Evolutionary conservation across 2,888 invertebrate genomes (phyloP).

Genomic region (Vandiemenella viatica): DNA sequence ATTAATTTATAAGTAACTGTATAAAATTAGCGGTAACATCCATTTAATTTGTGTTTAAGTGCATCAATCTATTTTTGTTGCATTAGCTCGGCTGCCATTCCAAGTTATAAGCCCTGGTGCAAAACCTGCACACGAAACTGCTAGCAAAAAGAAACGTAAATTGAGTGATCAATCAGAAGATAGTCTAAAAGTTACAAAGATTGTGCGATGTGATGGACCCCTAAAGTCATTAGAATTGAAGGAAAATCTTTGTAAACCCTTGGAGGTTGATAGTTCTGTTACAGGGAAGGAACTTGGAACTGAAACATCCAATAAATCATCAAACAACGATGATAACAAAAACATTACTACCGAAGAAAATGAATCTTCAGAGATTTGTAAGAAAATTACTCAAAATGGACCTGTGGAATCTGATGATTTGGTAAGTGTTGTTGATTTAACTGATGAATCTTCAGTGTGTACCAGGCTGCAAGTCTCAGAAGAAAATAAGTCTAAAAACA

Average conservation of each 20-base stretch:
- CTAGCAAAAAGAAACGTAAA: constrained; percentile 30
- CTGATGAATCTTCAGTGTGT: too few relatives aligned
- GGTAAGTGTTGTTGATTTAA: too few relatives aligned
- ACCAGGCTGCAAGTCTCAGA: too few relatives aligned
- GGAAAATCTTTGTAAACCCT: constrained; percentile 25
- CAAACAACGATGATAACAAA: constrained; percentile 12
- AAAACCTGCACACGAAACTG: constrained; percentile 22
- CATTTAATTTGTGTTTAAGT: background rate
- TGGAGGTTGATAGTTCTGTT: background rate
- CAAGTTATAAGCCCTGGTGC: constrained; percentile 33
- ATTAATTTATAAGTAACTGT: too few relatives aligned
- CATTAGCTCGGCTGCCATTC: constrained; percentile 39
- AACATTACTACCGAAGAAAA: constrained; percentile 13
- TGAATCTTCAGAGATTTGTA: too few relatives aligned
- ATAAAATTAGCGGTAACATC: background rate
- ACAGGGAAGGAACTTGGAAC: constrained; percentile 18
- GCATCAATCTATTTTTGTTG: background rate
- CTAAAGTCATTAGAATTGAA: constrained; percentile 22
- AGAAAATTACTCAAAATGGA: too few relatives aligned
- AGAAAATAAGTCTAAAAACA: too few relatives aligned
- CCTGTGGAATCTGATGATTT: too few relatives aligned
- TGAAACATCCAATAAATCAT: constrained; percentile 6
- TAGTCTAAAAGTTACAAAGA: constrained; percentile 32
- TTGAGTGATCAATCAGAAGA: constrained; percentile 27
- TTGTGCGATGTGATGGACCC: constrained; percentile 4